Percentiles rank a stretch among this genome's conserved stretches.
phyloP scores from a whole-genome alignment of 1,140 invertebrate species.

The Drosophila orena region DNA sequence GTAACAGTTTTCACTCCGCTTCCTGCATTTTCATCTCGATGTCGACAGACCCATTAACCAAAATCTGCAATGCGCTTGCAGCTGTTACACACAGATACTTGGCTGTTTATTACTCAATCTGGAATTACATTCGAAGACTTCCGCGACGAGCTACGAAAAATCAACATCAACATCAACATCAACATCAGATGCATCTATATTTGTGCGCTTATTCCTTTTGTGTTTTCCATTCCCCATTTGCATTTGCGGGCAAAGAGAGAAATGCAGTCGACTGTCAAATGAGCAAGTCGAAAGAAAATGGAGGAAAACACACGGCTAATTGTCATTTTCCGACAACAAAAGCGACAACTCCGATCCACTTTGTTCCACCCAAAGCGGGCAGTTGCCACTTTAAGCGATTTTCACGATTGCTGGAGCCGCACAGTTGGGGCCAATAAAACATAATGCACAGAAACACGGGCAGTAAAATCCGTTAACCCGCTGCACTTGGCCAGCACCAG shows the following conservation, averaged over 20 bases:
- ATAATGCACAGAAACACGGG: constrained; percentile 50
- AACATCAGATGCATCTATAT: constrained; percentile 34
- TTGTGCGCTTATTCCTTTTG: constrained; percentile 33
- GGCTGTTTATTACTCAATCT: constrained; percentile 78
- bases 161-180: constrained; percentile 15
- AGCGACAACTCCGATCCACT: constrained; percentile 53
- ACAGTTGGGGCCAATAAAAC: constrained; percentile 63
- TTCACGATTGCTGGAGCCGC: constrained; percentile 27
- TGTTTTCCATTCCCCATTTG: constrained; percentile 28
- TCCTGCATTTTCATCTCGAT: constrained; percentile 58
- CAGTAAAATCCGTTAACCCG: constrained; percentile 44
- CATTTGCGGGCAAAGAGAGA: constrained; percentile 32
- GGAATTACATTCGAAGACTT: constrained; percentile 70
- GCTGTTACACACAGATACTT: constrained; percentile 61
- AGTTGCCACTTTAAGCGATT: constrained; percentile 41
- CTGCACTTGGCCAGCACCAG: constrained; percentile 41
- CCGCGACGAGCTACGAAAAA: constrained; percentile 58
- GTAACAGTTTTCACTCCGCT: constrained; percentile 67
- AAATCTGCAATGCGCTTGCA: constrained; percentile 68
- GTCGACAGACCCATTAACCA: constrained; percentile 72
- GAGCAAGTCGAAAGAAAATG: constrained; percentile 14
- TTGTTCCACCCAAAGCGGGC: constrained; percentile 32
- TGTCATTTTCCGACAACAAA: constrained; percentile 80
- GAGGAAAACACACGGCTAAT: constrained; percentile 63
- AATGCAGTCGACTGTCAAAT: constrained; percentile 76